Percentiles rank a stretch among this genome's conserved stretches.
phyloP scores from a whole-genome alignment of 2,797 vertebrate genomes.

The Carcharodon carcharias region DNA sequence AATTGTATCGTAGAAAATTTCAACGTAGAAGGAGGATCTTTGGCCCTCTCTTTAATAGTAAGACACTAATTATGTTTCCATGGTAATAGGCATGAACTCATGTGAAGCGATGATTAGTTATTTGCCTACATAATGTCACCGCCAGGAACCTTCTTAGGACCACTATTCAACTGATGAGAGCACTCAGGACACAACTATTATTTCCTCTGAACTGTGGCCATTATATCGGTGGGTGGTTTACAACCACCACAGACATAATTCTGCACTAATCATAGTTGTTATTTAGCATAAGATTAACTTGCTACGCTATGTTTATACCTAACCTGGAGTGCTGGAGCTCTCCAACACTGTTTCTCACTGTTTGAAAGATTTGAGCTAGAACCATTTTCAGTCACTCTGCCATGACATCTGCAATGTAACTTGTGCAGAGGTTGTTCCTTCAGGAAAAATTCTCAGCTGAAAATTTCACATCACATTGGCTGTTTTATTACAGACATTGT shows the following conservation, averaged over 20 bases:
- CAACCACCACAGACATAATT: background rate
- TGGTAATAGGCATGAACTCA: background rate
- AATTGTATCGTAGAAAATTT: background rate
- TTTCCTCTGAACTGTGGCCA: background rate
- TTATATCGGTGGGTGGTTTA: background rate
- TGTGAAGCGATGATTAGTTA: background rate
- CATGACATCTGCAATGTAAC: background rate
- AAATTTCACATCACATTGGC: background rate
- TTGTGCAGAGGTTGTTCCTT: background rate
- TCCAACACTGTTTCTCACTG: background rate
- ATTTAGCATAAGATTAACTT: background rate
- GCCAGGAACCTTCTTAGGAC: background rate
- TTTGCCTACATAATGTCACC: background rate
- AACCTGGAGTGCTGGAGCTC: background rate
- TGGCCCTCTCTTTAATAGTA: background rate
- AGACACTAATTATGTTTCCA: background rate
- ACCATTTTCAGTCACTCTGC: background rate
- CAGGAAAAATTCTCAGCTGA: background rate
- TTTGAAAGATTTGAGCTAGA: background rate
- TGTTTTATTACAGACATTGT: background rate
- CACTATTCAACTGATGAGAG: background rate
- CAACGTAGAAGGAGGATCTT: background rate
- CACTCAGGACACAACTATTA: background rate
- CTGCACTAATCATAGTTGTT: background rate
- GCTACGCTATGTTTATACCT: background rate